Conservation (phyloP, 2,797 vertebrate species). For the Etheostoma nigrum region DNA sequence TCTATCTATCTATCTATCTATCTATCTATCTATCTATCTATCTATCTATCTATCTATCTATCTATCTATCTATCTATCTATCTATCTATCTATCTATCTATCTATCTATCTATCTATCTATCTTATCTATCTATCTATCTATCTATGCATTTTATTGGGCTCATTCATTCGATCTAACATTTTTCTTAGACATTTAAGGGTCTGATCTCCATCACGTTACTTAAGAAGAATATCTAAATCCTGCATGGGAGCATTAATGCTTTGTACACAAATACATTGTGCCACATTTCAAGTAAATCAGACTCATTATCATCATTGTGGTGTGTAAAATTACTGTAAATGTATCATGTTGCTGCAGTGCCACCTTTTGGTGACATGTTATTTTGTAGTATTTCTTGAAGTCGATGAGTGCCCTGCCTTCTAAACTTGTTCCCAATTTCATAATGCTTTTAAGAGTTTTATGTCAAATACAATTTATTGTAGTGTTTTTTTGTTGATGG, state of each 20-base stretch:
- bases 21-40: no score
- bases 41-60: no score
- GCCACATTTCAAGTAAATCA: not conserved
- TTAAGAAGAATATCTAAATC: not conserved
- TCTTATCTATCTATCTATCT: no score
- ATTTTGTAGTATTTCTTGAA: not conserved
- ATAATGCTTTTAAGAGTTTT: no score
- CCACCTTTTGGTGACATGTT: conserved; percentile 28
- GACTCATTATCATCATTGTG: not conserved
- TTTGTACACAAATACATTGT: not conserved
- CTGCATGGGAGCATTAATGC: not conserved
- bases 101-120: no score
- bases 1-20: no score
- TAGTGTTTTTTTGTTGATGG: not conserved
- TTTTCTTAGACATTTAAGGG: not conserved
- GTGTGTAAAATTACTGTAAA: not conserved
- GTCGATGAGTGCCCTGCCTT: not conserved
- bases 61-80: no score
- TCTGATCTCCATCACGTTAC: not conserved
- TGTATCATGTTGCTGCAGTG: conserved; percentile 7
- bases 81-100: no score
- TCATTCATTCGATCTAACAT: not conserved
- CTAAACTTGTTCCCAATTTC: not conserved
- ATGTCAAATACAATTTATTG: not conserved
- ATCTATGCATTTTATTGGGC: not conserved